A percentile compares a stretch with the other conserved stretches of the same genome.
phyloP scores from a whole-genome alignment of 2,113 vertebrate genomes.

The Melanerpes aurifrons region DNA sequence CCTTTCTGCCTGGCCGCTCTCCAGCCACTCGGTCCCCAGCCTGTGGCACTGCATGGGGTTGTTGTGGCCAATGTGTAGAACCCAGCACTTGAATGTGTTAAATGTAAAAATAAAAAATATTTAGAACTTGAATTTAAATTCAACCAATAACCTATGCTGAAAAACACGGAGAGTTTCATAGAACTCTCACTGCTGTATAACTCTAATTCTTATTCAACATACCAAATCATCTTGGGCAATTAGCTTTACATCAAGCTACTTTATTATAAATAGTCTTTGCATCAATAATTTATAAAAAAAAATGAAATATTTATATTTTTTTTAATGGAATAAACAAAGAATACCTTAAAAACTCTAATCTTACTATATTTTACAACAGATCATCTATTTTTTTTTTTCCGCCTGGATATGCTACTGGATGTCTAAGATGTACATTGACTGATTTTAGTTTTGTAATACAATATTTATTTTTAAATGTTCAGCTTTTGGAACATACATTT shows the following conservation, averaged over 20 bases:
- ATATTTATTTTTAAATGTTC: neutral
- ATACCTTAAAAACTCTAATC: accelerated
- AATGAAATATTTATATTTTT: neutral
- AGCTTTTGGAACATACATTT: neutral
- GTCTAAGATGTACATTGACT: neutral
- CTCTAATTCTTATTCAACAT: neutral
- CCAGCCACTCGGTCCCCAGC: no score
- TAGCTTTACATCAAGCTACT: neutral
- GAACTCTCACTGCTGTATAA: neutral
- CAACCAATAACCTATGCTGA: neutral
- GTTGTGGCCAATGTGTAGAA: no score
- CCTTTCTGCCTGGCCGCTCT: no score
- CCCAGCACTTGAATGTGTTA: neutral
- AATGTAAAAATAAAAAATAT: neutral
- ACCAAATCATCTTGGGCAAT: neutral
- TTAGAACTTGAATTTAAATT: neutral
- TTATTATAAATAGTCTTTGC: neutral
- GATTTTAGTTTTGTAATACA: neutral
- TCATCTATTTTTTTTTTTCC: neutral
- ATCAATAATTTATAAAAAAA: neutral
- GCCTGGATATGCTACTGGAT: neutral
- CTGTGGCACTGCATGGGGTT: no score
- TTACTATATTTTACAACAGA: neutral
- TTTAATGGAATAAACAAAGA: neutral
- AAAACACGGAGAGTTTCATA: neutral